Percentiles rank a stretch among this genome's conserved stretches.
Evolutionary conservation across 2,113 vertebrate genomes (phyloP).

Genomic region (Archilochus colubris): DNA sequence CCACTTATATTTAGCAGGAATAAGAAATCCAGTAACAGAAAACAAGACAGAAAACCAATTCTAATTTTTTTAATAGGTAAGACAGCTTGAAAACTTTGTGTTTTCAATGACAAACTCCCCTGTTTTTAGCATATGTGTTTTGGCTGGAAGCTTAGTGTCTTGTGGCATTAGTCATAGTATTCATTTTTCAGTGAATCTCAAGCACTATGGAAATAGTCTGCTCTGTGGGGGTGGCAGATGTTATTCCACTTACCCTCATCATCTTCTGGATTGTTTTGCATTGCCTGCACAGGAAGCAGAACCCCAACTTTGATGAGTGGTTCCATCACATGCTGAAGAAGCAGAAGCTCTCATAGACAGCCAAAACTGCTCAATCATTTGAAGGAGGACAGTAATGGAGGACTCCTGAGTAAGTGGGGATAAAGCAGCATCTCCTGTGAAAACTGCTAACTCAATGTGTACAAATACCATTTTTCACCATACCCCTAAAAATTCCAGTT

Average conservation of each 20-base stretch:
- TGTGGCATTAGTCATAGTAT: background rate
- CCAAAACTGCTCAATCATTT: background rate
- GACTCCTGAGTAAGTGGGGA: background rate
- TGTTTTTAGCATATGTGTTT: background rate
- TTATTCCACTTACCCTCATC: background rate
- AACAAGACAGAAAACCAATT: background rate
- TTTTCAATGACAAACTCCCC: background rate
- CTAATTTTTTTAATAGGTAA: background rate
- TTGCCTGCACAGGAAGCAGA: background rate
- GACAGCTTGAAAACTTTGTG: background rate
- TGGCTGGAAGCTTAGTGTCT: background rate
- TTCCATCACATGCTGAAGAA: background rate
- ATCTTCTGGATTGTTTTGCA: background rate
- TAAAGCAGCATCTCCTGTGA: background rate
- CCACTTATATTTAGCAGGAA: background rate
- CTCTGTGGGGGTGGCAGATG: background rate
- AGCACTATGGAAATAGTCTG: background rate
- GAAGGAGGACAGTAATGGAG: background rate
- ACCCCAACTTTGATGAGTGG: background rate
- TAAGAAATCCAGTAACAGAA: background rate
- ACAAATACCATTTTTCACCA: background rate
- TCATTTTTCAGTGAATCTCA: constrained; percentile 4
- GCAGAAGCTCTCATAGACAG: background rate
- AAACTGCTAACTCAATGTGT: background rate
- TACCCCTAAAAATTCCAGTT: background rate